Conservation (phyloP, 2,888 invertebrate species). For the Atrina japonica region DNA sequence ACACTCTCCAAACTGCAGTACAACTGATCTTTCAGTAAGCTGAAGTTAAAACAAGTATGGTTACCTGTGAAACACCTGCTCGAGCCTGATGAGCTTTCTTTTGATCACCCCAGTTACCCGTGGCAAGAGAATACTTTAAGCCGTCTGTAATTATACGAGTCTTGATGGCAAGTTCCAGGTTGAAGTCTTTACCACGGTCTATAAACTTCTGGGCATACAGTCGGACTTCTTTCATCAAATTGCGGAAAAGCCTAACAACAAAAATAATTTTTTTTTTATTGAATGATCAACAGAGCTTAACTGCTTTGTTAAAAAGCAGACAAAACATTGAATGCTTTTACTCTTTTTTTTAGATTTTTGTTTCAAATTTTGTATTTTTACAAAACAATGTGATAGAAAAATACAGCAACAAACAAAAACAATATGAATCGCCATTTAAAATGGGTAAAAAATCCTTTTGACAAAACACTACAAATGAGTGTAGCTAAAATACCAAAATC, state of each 20-base stretch:
- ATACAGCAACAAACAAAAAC: too few species aligned
- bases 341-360: too few species aligned
- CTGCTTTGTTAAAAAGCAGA: not conserved
- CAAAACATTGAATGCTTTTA: not conserved
- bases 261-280: not conserved
- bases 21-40: too few species aligned
- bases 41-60: too few species aligned
- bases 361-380: too few species aligned
- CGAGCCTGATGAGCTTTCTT: constrained; percentile 99
- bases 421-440: too few species aligned
- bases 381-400: too few species aligned
- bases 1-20: too few species aligned
- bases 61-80: constrained; percentile 94
- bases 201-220: constrained; percentile 99
- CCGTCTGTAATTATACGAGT: constrained; percentile 99
- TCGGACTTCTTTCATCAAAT: constrained; percentile 97
- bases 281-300: not conserved
- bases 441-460: too few species aligned
- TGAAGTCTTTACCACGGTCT: constrained; percentile 99
- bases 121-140: constrained; percentile 97
- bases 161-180: constrained; percentile 96
- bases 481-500: too few species aligned
- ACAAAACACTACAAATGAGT: too few species aligned
- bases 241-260: constrained; percentile 90
- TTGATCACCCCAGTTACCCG: constrained; percentile 99